A percentile compares a stretch with the other conserved stretches of the same genome.
Evolutionary conservation across 53 echinoderm and acorn worm species (phyloP).

Genomic region (Arbacia lixula): DNA sequence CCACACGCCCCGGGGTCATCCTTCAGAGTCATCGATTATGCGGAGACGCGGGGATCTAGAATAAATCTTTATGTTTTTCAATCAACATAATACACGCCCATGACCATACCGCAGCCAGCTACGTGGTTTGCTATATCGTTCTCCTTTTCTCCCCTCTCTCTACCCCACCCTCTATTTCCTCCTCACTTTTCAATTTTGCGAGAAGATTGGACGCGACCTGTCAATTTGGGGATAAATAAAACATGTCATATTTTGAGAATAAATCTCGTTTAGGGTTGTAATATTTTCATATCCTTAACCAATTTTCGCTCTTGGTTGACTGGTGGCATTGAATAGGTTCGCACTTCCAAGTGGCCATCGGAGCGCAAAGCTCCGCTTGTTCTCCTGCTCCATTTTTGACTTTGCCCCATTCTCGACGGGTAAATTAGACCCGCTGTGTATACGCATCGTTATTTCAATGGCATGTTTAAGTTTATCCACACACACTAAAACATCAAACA

Average conservation of each 20-base stretch:
- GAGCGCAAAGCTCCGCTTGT: neutral
- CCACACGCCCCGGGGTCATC: conserved; percentile 12
- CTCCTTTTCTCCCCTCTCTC: neutral
- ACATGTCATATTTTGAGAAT: conserved; percentile 58
- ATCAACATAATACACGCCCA: neutral
- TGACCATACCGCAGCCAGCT: conserved; percentile 13
- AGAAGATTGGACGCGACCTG: conserved; percentile 43
- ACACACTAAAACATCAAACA: conserved; percentile 48
- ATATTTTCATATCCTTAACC: conserved; percentile 52
- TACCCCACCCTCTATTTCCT: conserved; percentile 1
- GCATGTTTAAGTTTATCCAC: conserved; percentile 61
- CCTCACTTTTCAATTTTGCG: neutral
- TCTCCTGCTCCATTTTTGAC: neutral
- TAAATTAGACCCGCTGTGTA: conserved; percentile 44
- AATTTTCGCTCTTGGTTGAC: conserved; percentile 19
- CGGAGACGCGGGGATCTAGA: neutral
- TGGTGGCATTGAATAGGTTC: conserved; percentile 41
- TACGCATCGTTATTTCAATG: conserved; percentile 26
- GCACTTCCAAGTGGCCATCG: conserved; percentile 1
- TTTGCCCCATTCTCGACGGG: conserved; percentile 11
- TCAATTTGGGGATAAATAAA: conserved; percentile 60
- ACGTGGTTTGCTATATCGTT: neutral
- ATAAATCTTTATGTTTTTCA: conserved; percentile 46
- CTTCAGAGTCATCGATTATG: conserved; percentile 6
- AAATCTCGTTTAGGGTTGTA: conserved; percentile 49